Base-by-base conservation (phyloP, 1,140 invertebrate genomes). In the Drosophila subobscura region DNA sequence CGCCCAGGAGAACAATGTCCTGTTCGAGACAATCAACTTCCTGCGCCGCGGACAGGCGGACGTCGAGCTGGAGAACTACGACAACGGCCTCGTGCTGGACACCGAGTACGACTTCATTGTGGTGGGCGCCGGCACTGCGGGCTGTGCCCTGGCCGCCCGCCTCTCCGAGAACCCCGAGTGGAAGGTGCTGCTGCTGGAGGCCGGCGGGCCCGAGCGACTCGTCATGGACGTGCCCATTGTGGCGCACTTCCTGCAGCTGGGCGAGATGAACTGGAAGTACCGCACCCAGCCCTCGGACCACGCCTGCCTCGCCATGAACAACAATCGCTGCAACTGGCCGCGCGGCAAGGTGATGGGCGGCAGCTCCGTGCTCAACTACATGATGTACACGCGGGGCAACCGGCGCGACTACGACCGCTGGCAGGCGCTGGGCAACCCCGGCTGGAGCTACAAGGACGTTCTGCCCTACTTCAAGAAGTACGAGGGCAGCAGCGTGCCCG, bases 381-480 rank as follows among this genome's bases (percentile, higher is more conserved):
- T 98, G 97, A 96, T 98, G 42, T 97, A 97, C 72, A 96, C 96
- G 0, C 14, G 97, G 76, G 96, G 97, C 4, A 92, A 96, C 80
- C 92, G 94, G 4, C 77, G 86, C 7, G 96, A 98, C 85, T 98
- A 96, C 79, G 95, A 98, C 79, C 91, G 93, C 14, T 98, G 97
- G 97, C 94, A 93, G 20, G 78, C 81, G 1, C 90, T 96, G 83
- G 97, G 97, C 0, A 97, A 97, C 63, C 75, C 92, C 1, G 96
- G 95, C 0, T 99, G 97, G 97, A 94, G 95, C 10, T 98, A 95
- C 92, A 92, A 95, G 12, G 94, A 96, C n/a, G 94, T 97, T 0
- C 78, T 97, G 4, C 95, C 95, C 0, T 97, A 97, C 81, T 97
- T 97, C 85, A 95, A 95, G 74, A 97, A 96, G 90, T 92, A 95